phyloP scores from a whole-genome alignment of 2,113 vertebrate genomes.

The Empidonax traillii region DNA sequence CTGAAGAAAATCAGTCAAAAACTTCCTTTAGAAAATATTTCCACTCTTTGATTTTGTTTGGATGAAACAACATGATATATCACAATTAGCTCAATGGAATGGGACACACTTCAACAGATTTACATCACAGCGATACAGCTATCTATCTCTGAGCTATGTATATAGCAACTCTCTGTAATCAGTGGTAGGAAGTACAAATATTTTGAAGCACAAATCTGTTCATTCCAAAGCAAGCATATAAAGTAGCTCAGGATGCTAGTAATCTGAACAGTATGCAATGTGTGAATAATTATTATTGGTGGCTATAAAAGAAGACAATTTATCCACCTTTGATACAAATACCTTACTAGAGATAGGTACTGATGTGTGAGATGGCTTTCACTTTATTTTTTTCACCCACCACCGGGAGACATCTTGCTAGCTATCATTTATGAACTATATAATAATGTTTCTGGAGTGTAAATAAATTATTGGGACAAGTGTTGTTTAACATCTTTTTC shows the following conservation, averaged over 20 bases:
- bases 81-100: background rate
- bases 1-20: background rate
- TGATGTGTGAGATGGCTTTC: background rate
- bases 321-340: background rate
- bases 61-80: background rate
- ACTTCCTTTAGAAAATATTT: background rate
- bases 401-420: background rate
- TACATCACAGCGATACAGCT: background rate
- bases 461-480: background rate
- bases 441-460: background rate
- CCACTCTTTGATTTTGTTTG: background rate
- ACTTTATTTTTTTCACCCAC: background rate
- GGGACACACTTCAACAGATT: background rate
- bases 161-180: background rate
- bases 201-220: background rate
- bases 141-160: background rate
- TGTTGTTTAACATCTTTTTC: background rate
- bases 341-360: background rate
- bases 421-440: background rate
- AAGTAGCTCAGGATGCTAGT: background rate
- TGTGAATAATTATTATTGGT: background rate
- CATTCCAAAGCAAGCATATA: background rate
- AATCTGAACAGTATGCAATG: background rate
- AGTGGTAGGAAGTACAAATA: background rate
- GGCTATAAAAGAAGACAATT: background rate